Evolutionary conservation across 1,140 invertebrate genomes (phyloP).

Genomic region (Monomorium pharaonis): DNA sequence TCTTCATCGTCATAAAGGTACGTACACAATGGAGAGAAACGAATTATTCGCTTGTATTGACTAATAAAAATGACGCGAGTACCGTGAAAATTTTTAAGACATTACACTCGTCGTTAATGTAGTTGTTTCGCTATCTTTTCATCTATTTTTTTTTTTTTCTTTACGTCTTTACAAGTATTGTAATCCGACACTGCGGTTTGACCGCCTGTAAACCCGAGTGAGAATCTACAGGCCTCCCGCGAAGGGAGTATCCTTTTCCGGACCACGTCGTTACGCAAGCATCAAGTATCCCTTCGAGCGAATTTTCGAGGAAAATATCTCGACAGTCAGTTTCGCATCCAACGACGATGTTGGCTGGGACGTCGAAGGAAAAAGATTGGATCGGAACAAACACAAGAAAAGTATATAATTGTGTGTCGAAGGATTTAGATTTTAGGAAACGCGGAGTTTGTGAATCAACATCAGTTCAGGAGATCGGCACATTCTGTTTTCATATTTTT

Average conservation of each 20-base stretch:
- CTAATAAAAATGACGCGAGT: neutral
- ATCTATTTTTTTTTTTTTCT: neutral
- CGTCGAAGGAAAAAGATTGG: neutral
- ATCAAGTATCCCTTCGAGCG: slow-evolving; percentile 52
- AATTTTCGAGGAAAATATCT: slow-evolving; percentile 52
- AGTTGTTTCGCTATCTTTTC: neutral
- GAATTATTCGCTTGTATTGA: neutral
- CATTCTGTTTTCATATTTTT: neutral
- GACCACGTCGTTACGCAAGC: slow-evolving; percentile 51
- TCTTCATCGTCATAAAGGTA: slow-evolving; percentile 44
- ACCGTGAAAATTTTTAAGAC: neutral
- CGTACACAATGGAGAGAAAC: neutral
- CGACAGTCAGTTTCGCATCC: neutral
- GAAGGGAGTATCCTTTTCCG: slow-evolving; percentile 66
- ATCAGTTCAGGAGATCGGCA: neutral
- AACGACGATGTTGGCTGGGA: slow-evolving; percentile 14
- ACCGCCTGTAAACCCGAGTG: slow-evolving; percentile 62
- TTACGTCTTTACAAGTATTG: slow-evolving; percentile 48
- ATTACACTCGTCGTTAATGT: neutral
- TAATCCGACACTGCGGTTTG: slow-evolving; percentile 70
- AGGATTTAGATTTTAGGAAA: neutral
- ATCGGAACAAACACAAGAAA: slow-evolving; percentile 6
- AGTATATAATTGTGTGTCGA: slow-evolving; percentile 6
- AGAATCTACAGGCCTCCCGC: slow-evolving; percentile 54
- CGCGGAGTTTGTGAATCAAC: neutral